Evolutionary conservation across 2,113 vertebrate genomes (phyloP), one percentile per base, ranked within the genome.

Genomic region (Odontesthes bonariensis): DNA sequence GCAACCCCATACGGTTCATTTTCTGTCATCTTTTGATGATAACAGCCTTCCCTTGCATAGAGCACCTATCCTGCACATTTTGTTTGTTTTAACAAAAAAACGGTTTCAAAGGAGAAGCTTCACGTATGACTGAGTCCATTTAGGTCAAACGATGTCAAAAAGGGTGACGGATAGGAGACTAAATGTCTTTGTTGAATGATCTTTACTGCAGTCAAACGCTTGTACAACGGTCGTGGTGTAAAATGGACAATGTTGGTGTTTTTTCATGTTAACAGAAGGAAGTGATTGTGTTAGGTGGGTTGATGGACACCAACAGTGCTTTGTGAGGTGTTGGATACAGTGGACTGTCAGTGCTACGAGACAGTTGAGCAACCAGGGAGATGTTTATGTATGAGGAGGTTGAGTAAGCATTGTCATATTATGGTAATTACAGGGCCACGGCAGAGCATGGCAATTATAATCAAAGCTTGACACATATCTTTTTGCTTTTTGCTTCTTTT

Each of bases 101-200:
- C 53, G 31, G 55, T 33, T 16, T 23, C 32, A 53, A 70, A 22
- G 17, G 11, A 23, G 64, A 35, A 38, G 22, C 52, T 69, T 55
- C 49, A 57, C 40, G 75, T 78, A 65, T 49, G 17, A 80, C 65
- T 83, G 55, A 69, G 47, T 82, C 53, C 10, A 38, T 75, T 63
- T 75, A 62, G 73, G 44, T 62, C 56, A 6, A 12, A 22, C 67
- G 55, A 63, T 33, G 46, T 60, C 47, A 69, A 38, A 38, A 10
- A 38, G 27, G 42, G 8, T 12, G 19, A 19, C 42, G 32, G 63
- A 27, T 62, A 13, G 57, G 12, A 31, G 44, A 73, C 27, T 35
- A 44, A 62, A 70, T 19, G 53, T n/a, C 13, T 44, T 17, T 16
- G 46, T 47, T 47, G 5, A 47, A 47, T 47, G 1, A 19, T 49